Conservation (phyloP, 1,140 invertebrate genomes). For the Drosophila nigromelanica region DNA sequence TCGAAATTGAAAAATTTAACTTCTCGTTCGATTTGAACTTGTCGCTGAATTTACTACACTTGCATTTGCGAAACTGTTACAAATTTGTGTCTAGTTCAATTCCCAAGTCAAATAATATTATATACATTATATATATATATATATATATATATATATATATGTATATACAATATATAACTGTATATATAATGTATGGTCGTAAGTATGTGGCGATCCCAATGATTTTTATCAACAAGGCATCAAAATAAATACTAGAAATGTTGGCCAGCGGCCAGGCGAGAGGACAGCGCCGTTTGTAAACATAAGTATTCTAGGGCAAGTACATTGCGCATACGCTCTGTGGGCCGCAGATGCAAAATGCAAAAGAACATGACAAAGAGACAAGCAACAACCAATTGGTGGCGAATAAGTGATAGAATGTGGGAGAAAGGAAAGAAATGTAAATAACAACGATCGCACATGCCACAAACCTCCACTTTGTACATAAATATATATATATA, state of each 20-base stretch:
- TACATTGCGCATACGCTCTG: slow-evolving; percentile 32
- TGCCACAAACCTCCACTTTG: slow-evolving; percentile 27
- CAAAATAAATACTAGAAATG: slow-evolving; percentile 24
- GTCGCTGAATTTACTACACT: slow-evolving; percentile 32
- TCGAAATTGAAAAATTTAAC: too few species aligned
- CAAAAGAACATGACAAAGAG: slow-evolving; percentile 6
- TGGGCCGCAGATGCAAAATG: neutral
- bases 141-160: neutral
- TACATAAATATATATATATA: slow-evolving; percentile 30
- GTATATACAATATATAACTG: neutral
- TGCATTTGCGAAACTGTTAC: slow-evolving; percentile 11
- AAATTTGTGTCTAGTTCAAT: slow-evolving; percentile 30
- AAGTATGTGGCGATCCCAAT: slow-evolving; percentile 19
- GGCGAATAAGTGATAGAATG: neutral
- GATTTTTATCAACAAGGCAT: slow-evolving; percentile 38
- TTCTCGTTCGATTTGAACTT: slow-evolving; percentile 16
- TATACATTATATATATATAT: neutral
- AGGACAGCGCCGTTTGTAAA: slow-evolving; percentile 7
- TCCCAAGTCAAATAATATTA: slow-evolving; percentile 11
- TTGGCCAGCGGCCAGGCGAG: slow-evolving; percentile 25
- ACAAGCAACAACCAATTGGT: neutral
- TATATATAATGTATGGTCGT: neutral
- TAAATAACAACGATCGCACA: slow-evolving; percentile 25
- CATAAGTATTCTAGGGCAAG: slow-evolving; percentile 33
- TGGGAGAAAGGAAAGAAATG: slow-evolving; percentile 10